Evolutionary conservation across 30 jellyfish, hydroid and myxozoan genomes (phyloP).

Genomic region (Nemopilema nomurai): DNA sequence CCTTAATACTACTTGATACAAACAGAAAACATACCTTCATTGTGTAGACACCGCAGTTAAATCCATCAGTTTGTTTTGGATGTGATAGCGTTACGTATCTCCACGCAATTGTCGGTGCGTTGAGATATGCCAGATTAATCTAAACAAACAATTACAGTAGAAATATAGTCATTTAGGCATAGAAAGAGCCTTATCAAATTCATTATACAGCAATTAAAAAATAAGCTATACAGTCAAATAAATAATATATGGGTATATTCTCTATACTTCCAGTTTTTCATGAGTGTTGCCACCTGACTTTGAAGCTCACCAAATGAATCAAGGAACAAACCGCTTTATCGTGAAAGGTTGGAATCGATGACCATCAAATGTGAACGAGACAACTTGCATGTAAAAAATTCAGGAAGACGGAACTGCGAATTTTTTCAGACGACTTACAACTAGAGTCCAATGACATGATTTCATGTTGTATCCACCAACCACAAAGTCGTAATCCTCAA

Average conservation of each 20-base stretch:
- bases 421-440: neutral
- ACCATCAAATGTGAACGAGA: neutral
- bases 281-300: neutral
- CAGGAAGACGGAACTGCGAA: neutral
- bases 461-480: neutral
- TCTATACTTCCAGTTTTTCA: constrained; percentile 8
- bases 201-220: neutral
- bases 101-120: constrained; percentile 1
- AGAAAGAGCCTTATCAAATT: neutral
- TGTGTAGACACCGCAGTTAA: constrained; percentile 8
- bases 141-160: neutral
- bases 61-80: constrained; percentile 13
- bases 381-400: neutral
- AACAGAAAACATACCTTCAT: neutral
- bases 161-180: neutral
- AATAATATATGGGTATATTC: neutral
- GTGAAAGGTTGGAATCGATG: neutral
- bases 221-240: neutral
- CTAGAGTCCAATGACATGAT: constrained; percentile 3
- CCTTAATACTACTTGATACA: neutral
- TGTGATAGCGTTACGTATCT: neutral
- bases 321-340: neutral
- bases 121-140: constrained; percentile 1
- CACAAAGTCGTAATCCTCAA: neutral
- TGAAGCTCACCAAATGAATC: constrained; percentile 8